Evolutionary conservation across 2,113 vertebrate genomes (phyloP).

Genomic region (Acanthisitta chloris): DNA sequence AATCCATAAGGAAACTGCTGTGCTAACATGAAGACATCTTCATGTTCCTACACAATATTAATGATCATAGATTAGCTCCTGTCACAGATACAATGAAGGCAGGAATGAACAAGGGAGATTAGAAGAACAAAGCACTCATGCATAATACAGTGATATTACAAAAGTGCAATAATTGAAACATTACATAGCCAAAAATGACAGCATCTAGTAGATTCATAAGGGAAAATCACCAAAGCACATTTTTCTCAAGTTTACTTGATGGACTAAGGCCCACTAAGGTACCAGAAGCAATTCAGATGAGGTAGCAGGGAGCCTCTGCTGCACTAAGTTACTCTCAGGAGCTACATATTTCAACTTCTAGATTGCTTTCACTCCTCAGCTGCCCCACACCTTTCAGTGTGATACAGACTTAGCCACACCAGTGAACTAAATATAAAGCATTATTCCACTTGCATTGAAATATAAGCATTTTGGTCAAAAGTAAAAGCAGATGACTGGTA

Average conservation of each 20-base stretch:
- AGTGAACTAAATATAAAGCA: neutral
- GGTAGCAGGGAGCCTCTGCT: fast-evolving
- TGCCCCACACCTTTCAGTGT: neutral
- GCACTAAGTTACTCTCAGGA: neutral
- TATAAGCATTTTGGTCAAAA: neutral
- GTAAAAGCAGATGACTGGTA: neutral
- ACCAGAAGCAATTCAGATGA: neutral
- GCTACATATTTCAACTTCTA: neutral
- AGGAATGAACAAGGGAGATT: neutral
- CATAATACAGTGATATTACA: neutral
- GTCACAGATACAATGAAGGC: neutral
- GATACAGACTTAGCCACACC: neutral
- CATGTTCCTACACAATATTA: neutral
- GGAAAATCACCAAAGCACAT: fast-evolving
- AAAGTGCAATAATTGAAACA: neutral
- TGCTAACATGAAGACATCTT: neutral
- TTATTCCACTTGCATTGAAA: neutral
- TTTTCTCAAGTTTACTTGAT: neutral
- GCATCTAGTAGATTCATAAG: neutral
- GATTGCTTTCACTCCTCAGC: neutral
- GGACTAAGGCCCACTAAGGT: neutral
- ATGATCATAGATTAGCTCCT: neutral
- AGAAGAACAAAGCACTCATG: neutral
- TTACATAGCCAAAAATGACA: neutral
- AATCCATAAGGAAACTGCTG: neutral